Conservation (phyloP, 1,140 invertebrate species). For the Cryptotermes secundus region DNA sequence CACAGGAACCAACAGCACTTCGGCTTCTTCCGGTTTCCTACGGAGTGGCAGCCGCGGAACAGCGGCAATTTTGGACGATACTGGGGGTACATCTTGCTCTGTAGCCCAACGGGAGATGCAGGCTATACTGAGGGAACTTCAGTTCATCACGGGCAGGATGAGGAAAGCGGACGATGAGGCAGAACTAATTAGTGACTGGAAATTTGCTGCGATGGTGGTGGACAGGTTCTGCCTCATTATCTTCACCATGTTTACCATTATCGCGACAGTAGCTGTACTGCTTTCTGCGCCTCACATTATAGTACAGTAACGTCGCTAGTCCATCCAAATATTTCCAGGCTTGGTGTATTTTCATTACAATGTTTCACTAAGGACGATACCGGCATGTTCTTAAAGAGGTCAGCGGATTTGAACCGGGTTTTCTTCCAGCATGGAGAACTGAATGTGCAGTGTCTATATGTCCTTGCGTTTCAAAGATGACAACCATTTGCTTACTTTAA, state of each 20-base stretch:
- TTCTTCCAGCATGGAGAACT: too few relatives aligned
- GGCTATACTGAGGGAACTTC: constrained; percentile 85
- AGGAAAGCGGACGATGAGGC: constrained; percentile 85
- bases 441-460: too few relatives aligned
- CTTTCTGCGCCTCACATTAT: constrained; percentile 94
- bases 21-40: constrained; percentile 26
- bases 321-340: not conserved
- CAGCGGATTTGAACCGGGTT: too few relatives aligned
- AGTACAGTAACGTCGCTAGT: constrained; percentile 68
- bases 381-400: too few relatives aligned
- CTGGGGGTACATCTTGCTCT: constrained; percentile 38
- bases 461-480: too few relatives aligned
- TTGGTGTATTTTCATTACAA: not conserved
- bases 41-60: constrained; percentile 23
- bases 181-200: constrained; percentile 96
- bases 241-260: constrained; percentile 94
- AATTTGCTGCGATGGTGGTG: constrained; percentile 99
- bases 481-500: too few relatives aligned
- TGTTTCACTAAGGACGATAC: too few relatives aligned
- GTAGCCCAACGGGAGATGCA: constrained; percentile 67
- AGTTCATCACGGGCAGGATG: constrained; percentile 90
- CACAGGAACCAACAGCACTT: constrained; percentile 53
- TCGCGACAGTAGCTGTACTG: constrained; percentile 92
- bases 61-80: constrained; percentile 30
- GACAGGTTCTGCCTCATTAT: constrained; percentile 96